These are phyloP conservation scores for Junonia oenone DNA, from an alignment of 2,888 invertebrate genomes.

Conservation along the genomic window DNA sequence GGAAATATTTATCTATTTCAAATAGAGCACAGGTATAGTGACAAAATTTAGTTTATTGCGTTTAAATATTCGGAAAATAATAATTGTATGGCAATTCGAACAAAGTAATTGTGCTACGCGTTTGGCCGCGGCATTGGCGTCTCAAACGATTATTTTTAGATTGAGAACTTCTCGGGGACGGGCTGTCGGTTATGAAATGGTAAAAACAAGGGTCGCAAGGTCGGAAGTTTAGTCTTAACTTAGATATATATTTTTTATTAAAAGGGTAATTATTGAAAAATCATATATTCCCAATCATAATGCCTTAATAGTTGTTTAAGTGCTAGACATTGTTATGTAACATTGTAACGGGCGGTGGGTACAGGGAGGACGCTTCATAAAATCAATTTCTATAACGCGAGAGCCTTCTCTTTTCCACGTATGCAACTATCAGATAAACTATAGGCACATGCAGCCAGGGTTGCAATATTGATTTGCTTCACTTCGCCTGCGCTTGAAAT, in stretches of 20 bases:
- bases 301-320: no score
- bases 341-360: neutral
- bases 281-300: no score
- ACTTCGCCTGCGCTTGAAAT: slow-evolving; percentile 15
- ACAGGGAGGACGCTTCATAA: neutral
- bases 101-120: slow-evolving; percentile 44
- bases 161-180: slow-evolving; percentile 34
- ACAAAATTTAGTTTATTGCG: neutral
- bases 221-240: neutral
- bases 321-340: neutral
- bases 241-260: no score
- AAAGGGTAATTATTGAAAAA: no score
- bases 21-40: no score
- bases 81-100: slow-evolving; percentile 19
- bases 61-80: neutral
- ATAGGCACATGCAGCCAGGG: slow-evolving; percentile 22
- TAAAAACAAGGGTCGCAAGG: slow-evolving; percentile 32
- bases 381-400: neutral
- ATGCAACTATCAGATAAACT: neutral
- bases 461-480: slow-evolving; percentile 17
- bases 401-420: neutral
- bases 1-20: no score
- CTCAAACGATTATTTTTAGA: slow-evolving; percentile 43
- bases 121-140: slow-evolving; percentile 47
- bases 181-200: slow-evolving; percentile 33